Evolutionary conservation across 2,888 invertebrate genomes (phyloP).

Genomic region (Cephus spinipes): DNA sequence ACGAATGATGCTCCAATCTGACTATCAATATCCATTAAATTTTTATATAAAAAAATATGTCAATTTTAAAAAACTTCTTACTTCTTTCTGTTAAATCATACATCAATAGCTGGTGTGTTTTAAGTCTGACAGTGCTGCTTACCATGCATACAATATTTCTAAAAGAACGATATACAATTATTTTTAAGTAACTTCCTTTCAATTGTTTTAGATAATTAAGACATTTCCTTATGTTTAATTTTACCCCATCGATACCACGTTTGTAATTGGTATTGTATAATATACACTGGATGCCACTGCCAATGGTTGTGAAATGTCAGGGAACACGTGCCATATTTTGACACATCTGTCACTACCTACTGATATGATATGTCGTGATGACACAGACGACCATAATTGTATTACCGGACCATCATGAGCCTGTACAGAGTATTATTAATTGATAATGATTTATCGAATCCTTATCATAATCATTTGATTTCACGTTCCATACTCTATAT

Average conservation of each 20-base stretch:
- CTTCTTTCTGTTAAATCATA: conserved; percentile 38
- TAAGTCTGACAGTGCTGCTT: conserved; percentile 27
- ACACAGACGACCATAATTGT: conserved; percentile 31
- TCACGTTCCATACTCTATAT: conserved; percentile 19
- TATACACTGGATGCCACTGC: conserved; percentile 35
- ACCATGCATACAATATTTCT: conserved; percentile 38
- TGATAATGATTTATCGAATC: neutral
- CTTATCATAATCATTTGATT: too few species aligned
- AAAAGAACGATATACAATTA: too few species aligned
- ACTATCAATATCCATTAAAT: conserved; percentile 22
- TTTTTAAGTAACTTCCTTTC: neutral
- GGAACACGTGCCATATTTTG: conserved; percentile 49
- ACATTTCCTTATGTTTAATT: neutral
- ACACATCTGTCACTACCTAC: conserved; percentile 41
- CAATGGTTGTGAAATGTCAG: conserved; percentile 35
- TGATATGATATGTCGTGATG: conserved; percentile 34
- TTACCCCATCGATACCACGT: conserved; percentile 38
- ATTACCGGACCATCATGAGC: conserved; percentile 39
- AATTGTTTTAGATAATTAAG: neutral
- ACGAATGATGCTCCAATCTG: conserved; percentile 37
- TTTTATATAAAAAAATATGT: conserved; percentile 7
- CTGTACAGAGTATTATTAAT: conserved; percentile 19
- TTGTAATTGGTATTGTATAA: conserved; percentile 37
- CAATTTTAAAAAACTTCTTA: conserved; percentile 18
- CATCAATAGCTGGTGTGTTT: conserved; percentile 41